Conservation (phyloP, 2,113 vertebrate species). For the Rhabdomys dilectus region DNA sequence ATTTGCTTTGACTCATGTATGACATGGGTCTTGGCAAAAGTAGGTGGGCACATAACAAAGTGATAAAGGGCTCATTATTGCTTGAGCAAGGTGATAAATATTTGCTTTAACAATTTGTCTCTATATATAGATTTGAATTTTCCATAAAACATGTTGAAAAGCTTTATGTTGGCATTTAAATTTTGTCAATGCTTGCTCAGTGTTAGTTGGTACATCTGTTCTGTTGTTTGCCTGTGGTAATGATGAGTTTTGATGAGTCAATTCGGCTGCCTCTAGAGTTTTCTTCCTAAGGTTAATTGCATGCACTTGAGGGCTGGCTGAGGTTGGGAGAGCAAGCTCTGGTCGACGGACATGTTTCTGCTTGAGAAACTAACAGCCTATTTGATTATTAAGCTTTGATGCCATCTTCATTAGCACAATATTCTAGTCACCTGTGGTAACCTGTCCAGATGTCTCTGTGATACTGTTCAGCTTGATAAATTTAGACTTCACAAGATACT, state of each 20-base stretch:
- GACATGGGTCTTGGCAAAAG: background rate
- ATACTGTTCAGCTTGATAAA: slow-evolving; percentile 48
- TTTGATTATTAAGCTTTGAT: slow-evolving; percentile 54
- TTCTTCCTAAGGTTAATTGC: slow-evolving; percentile 66
- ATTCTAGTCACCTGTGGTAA: slow-evolving; percentile 62
- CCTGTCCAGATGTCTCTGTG: slow-evolving; percentile 73
- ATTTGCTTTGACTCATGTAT: slow-evolving; percentile 43
- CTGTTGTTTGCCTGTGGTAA: slow-evolving; percentile 22
- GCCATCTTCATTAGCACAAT: slow-evolving; percentile 39
- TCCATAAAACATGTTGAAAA: slow-evolving; percentile 15
- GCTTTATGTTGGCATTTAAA: background rate
- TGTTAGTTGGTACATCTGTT: slow-evolving; percentile 20
- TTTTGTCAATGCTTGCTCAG: background rate
- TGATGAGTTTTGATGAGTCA: slow-evolving; percentile 43
- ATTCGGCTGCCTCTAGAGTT: slow-evolving; percentile 20
- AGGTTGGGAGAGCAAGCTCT: background rate
- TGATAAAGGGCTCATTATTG: slow-evolving; percentile 12
- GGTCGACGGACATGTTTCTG: background rate
- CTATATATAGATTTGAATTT: background rate
- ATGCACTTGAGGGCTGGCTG: slow-evolving; percentile 29
- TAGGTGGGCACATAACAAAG: background rate
- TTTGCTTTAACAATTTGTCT: slow-evolving; percentile 7
- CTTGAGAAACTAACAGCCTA: background rate
- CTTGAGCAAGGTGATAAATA: slow-evolving; percentile 9
- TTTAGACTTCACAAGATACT: slow-evolving; percentile 65